Base-by-base conservation (phyloP, 1,140 invertebrate genomes). In the Panagrolaimus sp. region DNA sequence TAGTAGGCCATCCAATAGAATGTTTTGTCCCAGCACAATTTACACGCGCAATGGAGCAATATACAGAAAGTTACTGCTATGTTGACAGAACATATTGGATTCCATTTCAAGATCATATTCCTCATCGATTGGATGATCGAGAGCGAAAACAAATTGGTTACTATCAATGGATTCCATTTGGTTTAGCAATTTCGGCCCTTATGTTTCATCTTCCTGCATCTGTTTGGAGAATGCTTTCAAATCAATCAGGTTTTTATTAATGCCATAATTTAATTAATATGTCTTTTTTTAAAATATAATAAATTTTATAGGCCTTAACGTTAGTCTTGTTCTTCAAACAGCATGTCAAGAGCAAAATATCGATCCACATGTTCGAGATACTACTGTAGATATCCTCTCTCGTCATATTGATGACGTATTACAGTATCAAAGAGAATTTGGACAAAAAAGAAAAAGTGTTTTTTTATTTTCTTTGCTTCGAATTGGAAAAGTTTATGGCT, bases 171-270 rank as follows among this genome's bases (percentile, higher is more conserved):
- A 78, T 83, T 7, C 86, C 86, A 10, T 85, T 87, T 58, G 84
- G 86, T 67, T 73, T 87, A 7, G 78, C 86, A 7, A 74, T 87
- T 7, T 84, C 86, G 69, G 86, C 86, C 0, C 76, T 87, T 6
- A 77, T 87, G 73, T 87, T 86, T 75, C 86, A 87, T 73, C 58
- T 86, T 66, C 86, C 86, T 4, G 84, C 85, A 46, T 85, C 87
- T 14, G 76, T 86, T n/a, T 87, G 86, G 86, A 71, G 86, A 38
- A 83, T 85, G 24, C 73, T 87, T 28, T 85, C 86, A 68, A 81
- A 81, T 55, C 84, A 86, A 63, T 86, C 85, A 17, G 86, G 86
- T 82, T 38, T 38, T n/a, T n/a, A n/a, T n/a, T 58, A 58, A 58
- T 58, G n/a, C 10, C 21, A 58, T 28, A 58, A 21, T 28, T 58